These are phyloP conservation scores for Ganaspis sp. DNA, from an alignment of 1,140 invertebrate genomes.

Conservation along the genomic window DNA sequence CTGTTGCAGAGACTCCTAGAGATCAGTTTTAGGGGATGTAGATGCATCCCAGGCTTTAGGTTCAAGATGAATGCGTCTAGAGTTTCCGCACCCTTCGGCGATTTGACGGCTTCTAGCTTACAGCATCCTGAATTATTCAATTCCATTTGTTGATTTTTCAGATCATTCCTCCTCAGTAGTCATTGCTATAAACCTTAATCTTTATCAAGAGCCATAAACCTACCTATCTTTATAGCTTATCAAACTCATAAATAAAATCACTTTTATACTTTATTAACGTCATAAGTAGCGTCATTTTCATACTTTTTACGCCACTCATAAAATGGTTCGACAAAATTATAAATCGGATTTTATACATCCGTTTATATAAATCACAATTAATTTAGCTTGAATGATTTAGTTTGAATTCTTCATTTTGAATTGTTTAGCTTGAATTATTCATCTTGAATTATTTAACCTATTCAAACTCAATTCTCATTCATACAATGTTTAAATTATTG, in stretches of 20 bases:
- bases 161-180: too few relatives aligned
- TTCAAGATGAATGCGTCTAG: slow-evolving; percentile 23
- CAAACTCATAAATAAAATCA: neutral
- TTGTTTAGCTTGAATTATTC: too few relatives aligned
- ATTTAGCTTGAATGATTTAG: too few relatives aligned
- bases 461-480: too few relatives aligned
- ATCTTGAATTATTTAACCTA: too few relatives aligned
- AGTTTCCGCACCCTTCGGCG: neutral
- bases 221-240: neutral
- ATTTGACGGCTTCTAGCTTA: neutral
- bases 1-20: neutral
- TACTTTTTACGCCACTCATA: neutral
- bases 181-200: neutral
- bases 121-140: slow-evolving; percentile 22
- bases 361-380: too few relatives aligned
- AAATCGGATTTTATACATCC: too few relatives aligned
- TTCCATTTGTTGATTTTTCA: slow-evolving; percentile 27
- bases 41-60: slow-evolving; percentile 3
- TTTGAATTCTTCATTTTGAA: too few relatives aligned
- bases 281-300: neutral
- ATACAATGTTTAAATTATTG: too few relatives aligned
- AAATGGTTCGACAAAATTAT: too few relatives aligned
- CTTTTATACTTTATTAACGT: neutral
- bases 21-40: slow-evolving; percentile 13
- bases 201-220: neutral